Conservation (phyloP, 2,888 invertebrate genomes). For the Steromphala cineraria region DNA sequence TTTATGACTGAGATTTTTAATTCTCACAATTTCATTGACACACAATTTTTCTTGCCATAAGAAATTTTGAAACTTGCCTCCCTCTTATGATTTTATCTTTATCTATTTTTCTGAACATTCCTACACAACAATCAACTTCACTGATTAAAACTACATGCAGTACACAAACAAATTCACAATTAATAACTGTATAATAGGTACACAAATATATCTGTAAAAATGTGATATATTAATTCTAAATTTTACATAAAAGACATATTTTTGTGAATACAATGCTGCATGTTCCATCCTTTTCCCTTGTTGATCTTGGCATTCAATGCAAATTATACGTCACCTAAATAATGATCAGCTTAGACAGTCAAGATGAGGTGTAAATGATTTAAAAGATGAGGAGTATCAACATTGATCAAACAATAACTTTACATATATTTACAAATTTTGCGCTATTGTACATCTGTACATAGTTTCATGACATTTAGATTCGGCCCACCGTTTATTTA, state of each 20-base stretch:
- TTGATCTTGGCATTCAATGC: not conserved
- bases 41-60: not conserved
- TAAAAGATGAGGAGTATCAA: constrained; percentile 5
- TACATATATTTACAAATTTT: not conserved
- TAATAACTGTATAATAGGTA: too few species aligned
- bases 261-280: too few species aligned
- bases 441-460: not conserved
- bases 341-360: not conserved
- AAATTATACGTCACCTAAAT: not conserved
- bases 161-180: too few species aligned
- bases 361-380: constrained; percentile 2
- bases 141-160: too few species aligned
- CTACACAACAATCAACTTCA: not conserved
- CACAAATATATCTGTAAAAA: too few species aligned
- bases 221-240: too few species aligned
- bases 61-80: not conserved
- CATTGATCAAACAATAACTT: not conserved
- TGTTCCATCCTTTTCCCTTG: too few species aligned
- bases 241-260: too few species aligned
- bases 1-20: not conserved
- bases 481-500: not conserved
- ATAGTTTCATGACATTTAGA: not conserved
- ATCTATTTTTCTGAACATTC: not conserved
- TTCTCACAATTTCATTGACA: not conserved
- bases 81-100: not conserved